These are phyloP conservation scores for Stegana nigrithorax DNA, from an alignment of 2,888 invertebrate species.

Conservation along the genomic window DNA sequence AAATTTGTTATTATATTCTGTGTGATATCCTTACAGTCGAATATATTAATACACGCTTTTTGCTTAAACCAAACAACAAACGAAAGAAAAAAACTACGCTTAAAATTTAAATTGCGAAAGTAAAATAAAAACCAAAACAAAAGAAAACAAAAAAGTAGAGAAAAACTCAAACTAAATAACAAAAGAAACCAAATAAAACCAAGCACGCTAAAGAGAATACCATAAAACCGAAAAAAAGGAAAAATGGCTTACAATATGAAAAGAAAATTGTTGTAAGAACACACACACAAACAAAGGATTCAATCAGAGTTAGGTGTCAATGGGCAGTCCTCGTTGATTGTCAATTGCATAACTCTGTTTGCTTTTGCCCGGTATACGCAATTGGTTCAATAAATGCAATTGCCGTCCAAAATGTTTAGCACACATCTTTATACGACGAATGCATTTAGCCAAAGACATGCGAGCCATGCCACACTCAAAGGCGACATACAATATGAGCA, in stretches of 20 bases:
- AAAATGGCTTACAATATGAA: slow-evolving; percentile 32
- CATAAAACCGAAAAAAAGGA: slow-evolving; percentile 18
- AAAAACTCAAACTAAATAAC: slow-evolving; percentile 36
- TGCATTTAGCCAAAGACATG: slow-evolving; percentile 47
- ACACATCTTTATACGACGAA: slow-evolving; percentile 56
- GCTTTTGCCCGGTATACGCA: slow-evolving; percentile 58
- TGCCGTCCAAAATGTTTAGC: slow-evolving; percentile 58
- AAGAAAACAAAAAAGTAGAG: slow-evolving; percentile 31
- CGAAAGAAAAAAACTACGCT: slow-evolving; percentile 24
- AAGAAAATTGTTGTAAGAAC: slow-evolving; percentile 11
- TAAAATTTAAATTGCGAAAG: slow-evolving; percentile 2
- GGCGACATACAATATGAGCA: background rate
- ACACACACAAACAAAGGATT: slow-evolving; percentile 49
- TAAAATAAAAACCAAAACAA: slow-evolving; percentile 27
- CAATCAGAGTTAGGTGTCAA: slow-evolving; percentile 64
- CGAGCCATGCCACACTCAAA: background rate
- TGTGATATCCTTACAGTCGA: slow-evolving; percentile 65
- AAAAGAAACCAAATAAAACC: slow-evolving; percentile 31
- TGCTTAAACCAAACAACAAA: slow-evolving; percentile 25
- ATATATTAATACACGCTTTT: slow-evolving; percentile 65
- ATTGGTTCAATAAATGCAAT: slow-evolving; percentile 48
- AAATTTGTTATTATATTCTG: background rate
- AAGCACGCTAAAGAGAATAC: slow-evolving; percentile 26
- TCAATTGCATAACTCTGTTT: slow-evolving; percentile 66
- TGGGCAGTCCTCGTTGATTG: slow-evolving; percentile 58